Evolutionary conservation across 2,113 vertebrate species (phyloP).

Genomic region (Amphiprion percula): DNA sequence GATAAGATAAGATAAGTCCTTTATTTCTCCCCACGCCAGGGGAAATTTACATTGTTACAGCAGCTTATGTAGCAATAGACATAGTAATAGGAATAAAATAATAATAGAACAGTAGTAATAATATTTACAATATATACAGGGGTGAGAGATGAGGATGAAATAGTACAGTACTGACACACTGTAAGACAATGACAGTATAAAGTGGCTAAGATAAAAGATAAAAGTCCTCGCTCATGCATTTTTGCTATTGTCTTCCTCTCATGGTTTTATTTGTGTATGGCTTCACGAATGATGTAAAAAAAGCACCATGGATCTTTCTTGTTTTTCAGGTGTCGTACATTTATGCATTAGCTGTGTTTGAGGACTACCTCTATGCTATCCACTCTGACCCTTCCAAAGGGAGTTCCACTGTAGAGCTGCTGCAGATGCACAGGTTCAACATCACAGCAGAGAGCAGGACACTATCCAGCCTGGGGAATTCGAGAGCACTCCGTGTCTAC

Average conservation of each 20-base stretch:
- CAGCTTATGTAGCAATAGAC: too few species aligned
- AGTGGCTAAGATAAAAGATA: constrained; percentile 5
- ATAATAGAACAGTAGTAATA: too few species aligned
- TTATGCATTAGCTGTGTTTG: constrained; percentile 92
- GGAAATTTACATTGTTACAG: too few species aligned
- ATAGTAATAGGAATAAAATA: too few species aligned
- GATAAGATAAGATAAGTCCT: not conserved
- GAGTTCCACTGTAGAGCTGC: constrained; percentile 81
- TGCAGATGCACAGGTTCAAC: constrained; percentile 94
- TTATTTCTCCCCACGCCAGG: too few species aligned
- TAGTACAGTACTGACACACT: too few species aligned
- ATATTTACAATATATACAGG: too few species aligned
- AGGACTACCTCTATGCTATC: constrained; percentile 93
- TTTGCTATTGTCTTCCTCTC: constrained; percentile 5
- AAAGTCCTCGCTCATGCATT: constrained; percentile 11
- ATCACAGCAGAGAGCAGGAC: constrained; percentile 85
- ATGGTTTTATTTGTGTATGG: constrained; percentile 20
- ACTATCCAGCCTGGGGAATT: constrained; percentile 86
- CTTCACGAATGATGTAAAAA: not conserved
- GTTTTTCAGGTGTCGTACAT: constrained; percentile 90
- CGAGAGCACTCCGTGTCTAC: constrained; percentile 88
- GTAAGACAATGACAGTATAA: too few species aligned
- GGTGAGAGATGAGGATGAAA: too few species aligned
- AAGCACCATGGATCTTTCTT: constrained; percentile 24
- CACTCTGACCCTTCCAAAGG: constrained; percentile 84